phyloP scores from a whole-genome alignment of 2,888 invertebrate species.

The Diplolepis rosae region DNA sequence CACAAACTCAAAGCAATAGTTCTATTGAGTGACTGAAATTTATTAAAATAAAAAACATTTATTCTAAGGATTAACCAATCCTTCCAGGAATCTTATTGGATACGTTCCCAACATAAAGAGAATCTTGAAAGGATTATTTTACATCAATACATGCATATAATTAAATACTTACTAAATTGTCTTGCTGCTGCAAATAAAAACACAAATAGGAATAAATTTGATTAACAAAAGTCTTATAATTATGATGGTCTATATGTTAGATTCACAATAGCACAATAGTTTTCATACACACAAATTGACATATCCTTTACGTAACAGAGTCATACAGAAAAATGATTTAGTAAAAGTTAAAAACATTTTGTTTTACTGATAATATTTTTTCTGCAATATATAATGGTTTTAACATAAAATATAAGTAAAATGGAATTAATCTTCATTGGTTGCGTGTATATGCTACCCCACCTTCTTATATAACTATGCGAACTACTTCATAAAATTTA shows the following conservation, averaged over 20 bases:
- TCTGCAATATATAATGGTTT: neutral
- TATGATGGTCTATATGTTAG: constrained; percentile 32
- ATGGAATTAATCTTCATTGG: neutral
- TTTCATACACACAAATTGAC: constrained; percentile 2
- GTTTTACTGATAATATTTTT: neutral
- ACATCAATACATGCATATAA: constrained; percentile 52
- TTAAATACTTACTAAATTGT: constrained; percentile 80
- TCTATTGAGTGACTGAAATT: neutral
- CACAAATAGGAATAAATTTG: constrained; percentile 61
- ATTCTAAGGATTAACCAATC: neutral
- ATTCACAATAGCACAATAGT: constrained; percentile 22
- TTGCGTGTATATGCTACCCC: constrained; percentile 13
- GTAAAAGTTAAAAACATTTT: neutral
- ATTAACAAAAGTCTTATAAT: constrained; percentile 42
- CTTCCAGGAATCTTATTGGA: constrained; percentile 31
- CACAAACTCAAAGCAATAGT: neutral
- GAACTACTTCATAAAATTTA: constrained; percentile 4
- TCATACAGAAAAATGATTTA: neutral
- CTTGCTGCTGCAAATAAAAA: constrained; percentile 79
- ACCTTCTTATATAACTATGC: neutral
- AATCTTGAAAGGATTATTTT: constrained; percentile 12
- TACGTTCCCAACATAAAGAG: too few species aligned
- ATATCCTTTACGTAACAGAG: neutral
- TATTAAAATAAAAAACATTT: neutral
- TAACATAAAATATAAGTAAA: neutral